Evolutionary conservation across 2,888 invertebrate species (phyloP).

Genomic region (Bedellia somnulentella): DNA sequence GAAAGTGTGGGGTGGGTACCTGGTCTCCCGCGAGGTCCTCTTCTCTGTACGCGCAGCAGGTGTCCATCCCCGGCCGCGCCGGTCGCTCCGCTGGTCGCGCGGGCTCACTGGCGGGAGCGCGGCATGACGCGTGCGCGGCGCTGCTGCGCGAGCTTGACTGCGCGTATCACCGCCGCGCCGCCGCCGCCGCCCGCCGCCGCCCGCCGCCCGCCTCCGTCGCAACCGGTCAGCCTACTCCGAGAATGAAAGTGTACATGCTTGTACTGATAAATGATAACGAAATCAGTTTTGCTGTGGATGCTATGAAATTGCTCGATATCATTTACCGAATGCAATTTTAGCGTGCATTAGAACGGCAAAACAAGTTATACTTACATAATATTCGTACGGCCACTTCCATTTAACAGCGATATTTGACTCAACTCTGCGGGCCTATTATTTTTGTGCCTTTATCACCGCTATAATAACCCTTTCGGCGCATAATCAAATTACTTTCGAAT

Average conservation of each 20-base stretch:
- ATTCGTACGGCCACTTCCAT: too few species aligned
- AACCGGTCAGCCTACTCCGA: too few species aligned
- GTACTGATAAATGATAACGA: too few species aligned
- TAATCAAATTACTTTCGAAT: too few species aligned
- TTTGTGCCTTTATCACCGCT: too few species aligned
- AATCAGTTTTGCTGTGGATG: not conserved
- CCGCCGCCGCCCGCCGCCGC: too few species aligned
- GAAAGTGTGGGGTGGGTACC: too few species aligned
- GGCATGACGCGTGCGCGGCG: not conserved
- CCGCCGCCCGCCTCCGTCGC: too few species aligned
- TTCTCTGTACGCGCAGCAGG: slow-evolving; percentile 49
- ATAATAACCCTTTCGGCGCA: too few species aligned
- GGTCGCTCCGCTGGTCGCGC: not conserved
- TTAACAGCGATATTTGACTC: too few species aligned
- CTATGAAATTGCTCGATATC: not conserved
- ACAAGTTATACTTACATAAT: not conserved
- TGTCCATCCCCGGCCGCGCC: slow-evolving; percentile 42
- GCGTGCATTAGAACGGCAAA: not conserved
- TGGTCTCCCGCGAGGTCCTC: slow-evolving; percentile 57
- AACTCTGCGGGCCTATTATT: too few species aligned
- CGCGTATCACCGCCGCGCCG: not conserved
- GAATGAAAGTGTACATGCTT: too few species aligned
- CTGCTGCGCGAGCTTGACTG: not conserved
- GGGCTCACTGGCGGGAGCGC: not conserved
- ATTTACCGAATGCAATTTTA: not conserved